phyloP scores from a whole-genome alignment of 2,113 vertebrate species.

The Microcebus lehilahytsara region DNA sequence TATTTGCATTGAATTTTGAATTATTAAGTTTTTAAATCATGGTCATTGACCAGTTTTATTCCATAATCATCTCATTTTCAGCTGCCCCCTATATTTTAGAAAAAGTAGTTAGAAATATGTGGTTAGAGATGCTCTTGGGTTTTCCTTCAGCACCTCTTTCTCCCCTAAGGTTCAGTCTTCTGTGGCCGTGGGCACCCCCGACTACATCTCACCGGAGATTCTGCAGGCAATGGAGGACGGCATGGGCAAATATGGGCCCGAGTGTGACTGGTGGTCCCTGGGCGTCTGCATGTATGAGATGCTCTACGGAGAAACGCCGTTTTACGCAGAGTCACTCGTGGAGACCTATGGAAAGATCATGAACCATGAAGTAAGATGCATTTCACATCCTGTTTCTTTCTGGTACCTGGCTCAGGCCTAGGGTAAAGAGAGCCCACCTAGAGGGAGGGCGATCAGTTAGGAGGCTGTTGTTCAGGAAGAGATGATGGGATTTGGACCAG shows the following conservation, averaged over 20 bases:
- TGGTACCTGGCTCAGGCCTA: rapidly evolving
- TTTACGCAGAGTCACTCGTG: slow-evolving; percentile 96
- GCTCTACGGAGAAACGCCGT: slow-evolving; percentile 97
- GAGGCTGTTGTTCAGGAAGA: neutral
- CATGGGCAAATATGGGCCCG: slow-evolving; percentile 95
- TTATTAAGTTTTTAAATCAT: neutral
- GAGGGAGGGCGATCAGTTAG: rapidly evolving
- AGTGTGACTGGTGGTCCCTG: slow-evolving; percentile 99
- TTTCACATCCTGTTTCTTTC: rapidly evolving
- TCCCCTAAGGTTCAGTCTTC: slow-evolving; percentile 94
- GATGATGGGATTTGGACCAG: neutral
- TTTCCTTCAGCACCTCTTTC: neutral
- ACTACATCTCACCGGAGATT: slow-evolving; percentile 99
- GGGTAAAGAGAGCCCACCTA: neutral
- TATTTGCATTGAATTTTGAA: neutral
- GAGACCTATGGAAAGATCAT: slow-evolving; percentile 99
- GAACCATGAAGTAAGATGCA: slow-evolving; percentile 92
- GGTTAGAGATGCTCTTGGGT: rapidly evolving
- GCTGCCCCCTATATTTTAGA: neutral
- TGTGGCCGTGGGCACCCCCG: slow-evolving; percentile 96
- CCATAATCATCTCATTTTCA: neutral
- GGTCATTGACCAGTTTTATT: neutral
- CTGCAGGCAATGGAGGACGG: slow-evolving; percentile 99
- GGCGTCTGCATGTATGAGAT: slow-evolving; percentile 99
- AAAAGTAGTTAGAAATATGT: neutral